A percentile compares a stretch with the other conserved stretches of the same genome.
These are phyloP conservation scores for Onthophagus sagittarius DNA, from an alignment of 2,888 invertebrate genomes.

Conservation along the genomic window DNA sequence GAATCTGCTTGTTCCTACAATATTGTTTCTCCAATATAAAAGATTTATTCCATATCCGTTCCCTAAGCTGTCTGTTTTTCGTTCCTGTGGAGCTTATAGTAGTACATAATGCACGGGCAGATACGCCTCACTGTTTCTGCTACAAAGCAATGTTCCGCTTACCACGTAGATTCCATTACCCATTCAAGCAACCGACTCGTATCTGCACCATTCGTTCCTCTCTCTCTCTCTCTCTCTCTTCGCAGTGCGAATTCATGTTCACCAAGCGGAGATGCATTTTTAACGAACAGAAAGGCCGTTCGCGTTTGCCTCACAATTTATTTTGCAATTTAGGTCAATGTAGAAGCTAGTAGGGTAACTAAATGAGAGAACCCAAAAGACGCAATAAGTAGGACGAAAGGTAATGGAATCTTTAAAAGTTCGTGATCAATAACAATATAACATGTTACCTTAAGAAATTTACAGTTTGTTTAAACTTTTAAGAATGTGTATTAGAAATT, in stretches of 20 bases:
- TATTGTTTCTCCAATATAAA: too few relatives aligned
- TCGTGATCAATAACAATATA: not conserved
- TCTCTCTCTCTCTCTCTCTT: not conserved
- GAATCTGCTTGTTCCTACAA: too few relatives aligned
- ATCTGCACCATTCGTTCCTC: not conserved
- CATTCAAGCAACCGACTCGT: not conserved
- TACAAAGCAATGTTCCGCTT: not conserved
- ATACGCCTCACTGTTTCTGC: not conserved
- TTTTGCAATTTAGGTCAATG: not conserved
- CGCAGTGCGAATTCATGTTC: not conserved
- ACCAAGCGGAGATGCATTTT: not conserved
- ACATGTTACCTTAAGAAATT: too few relatives aligned
- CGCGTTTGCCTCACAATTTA: not conserved
- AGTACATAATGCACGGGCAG: not conserved
- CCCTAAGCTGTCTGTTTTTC: not conserved
- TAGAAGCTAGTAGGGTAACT: not conserved
- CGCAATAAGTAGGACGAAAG: not conserved
- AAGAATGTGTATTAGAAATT: too few relatives aligned
- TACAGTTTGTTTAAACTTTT: too few relatives aligned
- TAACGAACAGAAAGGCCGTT: not conserved
- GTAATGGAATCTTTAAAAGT: not conserved
- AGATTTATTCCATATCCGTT: too few relatives aligned
- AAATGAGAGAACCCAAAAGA: not conserved
- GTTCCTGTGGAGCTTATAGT: not conserved
- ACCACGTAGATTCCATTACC: not conserved